These are phyloP conservation scores for Drosophila tripunctata DNA, from an alignment of 2,888 invertebrate genomes.

Conservation along the genomic window DNA sequence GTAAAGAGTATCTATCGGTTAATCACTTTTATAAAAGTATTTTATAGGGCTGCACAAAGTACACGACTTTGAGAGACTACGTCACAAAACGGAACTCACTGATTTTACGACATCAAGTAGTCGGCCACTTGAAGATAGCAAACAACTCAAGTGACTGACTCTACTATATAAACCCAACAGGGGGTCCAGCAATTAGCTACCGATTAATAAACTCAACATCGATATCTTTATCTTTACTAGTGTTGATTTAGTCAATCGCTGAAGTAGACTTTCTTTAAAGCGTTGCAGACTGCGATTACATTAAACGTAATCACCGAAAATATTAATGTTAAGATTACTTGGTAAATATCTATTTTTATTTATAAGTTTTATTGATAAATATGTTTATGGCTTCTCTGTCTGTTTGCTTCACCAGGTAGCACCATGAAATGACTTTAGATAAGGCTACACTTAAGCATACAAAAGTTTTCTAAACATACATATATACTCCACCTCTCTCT, in stretches of 20 bases:
- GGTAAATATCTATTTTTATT: constrained; percentile 21
- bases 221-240: constrained; percentile 33
- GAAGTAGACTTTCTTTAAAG: constrained; percentile 8
- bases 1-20: not conserved
- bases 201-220: constrained; percentile 63
- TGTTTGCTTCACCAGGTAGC: constrained; percentile 29
- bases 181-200: constrained; percentile 50
- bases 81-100: constrained; percentile 18
- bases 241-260: constrained; percentile 29
- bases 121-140: constrained; percentile 37
- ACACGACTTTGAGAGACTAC: constrained; percentile 2
- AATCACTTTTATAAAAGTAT: not conserved
- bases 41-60: constrained; percentile 24
- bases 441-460: constrained; percentile 2
- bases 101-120: constrained; percentile 18
- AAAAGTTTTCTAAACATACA: not conserved
- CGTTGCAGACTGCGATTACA: constrained; percentile 30
- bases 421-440: constrained; percentile 29
- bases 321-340: not conserved
- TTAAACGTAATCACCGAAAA: constrained; percentile 5
- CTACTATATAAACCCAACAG: not conserved
- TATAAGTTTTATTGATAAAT: constrained; percentile 39
- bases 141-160: not conserved
- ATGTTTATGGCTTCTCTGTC: constrained; percentile 12
- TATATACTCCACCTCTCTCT: not conserved